Base-by-base conservation (phyloP, 2,888 invertebrate genomes). In the Notodonta ziczac region DNA sequence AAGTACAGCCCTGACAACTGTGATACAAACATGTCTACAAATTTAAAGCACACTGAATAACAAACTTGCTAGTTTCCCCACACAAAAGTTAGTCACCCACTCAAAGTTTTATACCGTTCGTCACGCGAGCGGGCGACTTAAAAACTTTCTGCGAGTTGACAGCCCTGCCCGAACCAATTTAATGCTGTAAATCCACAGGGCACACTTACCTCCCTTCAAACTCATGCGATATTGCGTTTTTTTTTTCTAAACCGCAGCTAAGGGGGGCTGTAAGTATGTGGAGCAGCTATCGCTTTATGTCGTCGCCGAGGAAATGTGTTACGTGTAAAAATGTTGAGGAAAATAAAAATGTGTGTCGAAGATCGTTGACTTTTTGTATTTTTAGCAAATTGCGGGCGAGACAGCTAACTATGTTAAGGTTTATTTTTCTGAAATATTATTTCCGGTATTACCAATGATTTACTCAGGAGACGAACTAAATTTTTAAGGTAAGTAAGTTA, bases 221-320 rank as follows among this genome's bases (percentile, higher is more conserved):
- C 86, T 88, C 89, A 90, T 91, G 90, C 90, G 83, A 91, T 93
- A 93, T 93, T 93, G 90, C 92, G 89, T 91, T 92, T 92, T 56
- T 75, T 89, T 88, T 88, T 56, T 75, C 82, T 83, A 78, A 86
- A 88, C 89, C 89, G 77, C 90, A 89, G 74, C 78, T 77, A 82
- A 82, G 85, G 85, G 84, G 78, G 77, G 14, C 44, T 70, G 72
- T 73, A 71, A 73, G 78, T 75, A 72, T 72, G 76, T 76, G 69
- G 72, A 77, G 78, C 71, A 74, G 67, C 78, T 72, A 79, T 75
- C 70, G 70, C 69, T 86, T 84, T 80, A 83, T 81, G 80, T 79
- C 81, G 84, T 82, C 84, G 86, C 84, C 44, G 24, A 44, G 83
- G 80, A 82, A 85, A 82, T 77, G 69, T 77, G 78, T 74, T 69